These are phyloP conservation scores for Diplodus puntazzo DNA, from an alignment of 2,797 vertebrate species.

Conservation along the genomic window DNA sequence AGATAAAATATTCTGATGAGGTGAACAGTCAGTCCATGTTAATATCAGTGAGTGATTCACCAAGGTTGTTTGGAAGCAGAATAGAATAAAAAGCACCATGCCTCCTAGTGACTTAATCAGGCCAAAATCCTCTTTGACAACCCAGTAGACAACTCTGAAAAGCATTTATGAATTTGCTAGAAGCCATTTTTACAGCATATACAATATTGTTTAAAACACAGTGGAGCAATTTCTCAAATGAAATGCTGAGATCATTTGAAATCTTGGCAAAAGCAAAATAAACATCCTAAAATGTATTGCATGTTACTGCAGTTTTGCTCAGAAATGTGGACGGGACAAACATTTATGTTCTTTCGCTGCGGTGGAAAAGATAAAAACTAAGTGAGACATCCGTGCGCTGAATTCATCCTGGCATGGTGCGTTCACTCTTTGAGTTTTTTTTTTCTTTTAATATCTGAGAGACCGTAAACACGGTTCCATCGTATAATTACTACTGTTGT, in stretches of 20 bases:
- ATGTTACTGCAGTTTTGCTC: not conserved
- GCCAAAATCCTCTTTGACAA: constrained; percentile 7
- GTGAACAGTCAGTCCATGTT: not conserved
- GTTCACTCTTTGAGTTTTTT: not conserved
- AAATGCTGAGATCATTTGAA: not conserved
- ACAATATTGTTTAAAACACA: not conserved
- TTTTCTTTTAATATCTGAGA: not conserved
- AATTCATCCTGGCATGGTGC: not conserved
- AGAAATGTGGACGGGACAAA: not conserved
- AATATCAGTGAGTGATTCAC: constrained; percentile 6
- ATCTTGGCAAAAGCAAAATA: not conserved
- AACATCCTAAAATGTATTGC: not conserved
- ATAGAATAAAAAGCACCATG: not conserved
- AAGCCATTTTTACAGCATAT: not conserved
- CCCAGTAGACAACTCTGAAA: not conserved
- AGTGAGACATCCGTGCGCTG: not conserved
- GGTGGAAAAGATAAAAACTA: not conserved
- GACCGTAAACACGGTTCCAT: not conserved
- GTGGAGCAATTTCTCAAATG: too few relatives aligned
- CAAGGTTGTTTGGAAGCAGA: not conserved
- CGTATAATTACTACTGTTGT: not conserved
- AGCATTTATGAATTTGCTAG: not conserved
- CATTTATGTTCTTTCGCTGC: not conserved
- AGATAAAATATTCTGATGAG: not conserved
- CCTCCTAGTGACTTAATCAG: not conserved